Base-by-base conservation (phyloP, 2,888 invertebrate species). In the Blera fallax region DNA sequence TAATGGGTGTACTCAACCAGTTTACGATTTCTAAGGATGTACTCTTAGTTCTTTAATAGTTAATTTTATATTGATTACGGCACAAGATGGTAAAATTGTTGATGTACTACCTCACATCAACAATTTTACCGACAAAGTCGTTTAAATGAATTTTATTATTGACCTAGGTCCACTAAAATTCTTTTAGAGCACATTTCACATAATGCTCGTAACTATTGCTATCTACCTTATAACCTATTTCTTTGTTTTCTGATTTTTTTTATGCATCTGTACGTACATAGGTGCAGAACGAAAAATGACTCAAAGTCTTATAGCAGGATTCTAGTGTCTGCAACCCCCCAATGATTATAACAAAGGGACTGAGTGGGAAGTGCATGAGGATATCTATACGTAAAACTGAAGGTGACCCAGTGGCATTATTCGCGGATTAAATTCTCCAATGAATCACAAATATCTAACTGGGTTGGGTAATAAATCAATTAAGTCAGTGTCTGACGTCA, bases 401-500 rank as follows among this genome's bases (percentile, higher is more conserved):
- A 67, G 52, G 67, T 67, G 67, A 67, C 67, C 67, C n/a, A 65
- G 52, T 1, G 10, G 21, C 32, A 37, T 16, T 8, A 24, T 10
- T 64, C n/a, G 48, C 29, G 2, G 29, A 48, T 48, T 18, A 8
- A 14, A 24, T 14, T 45, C 10, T 7, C n/a, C 3, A 64, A 32
- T 54, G 45, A 48, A 64, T 74, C 65, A 74, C 43, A 50, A 6
- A 40, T 32, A 52, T 27, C 14, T 4, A 24, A 18, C 1, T 16
- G 29, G 21, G 40, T 40, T 62, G 40, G 52, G 50, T 14, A 52
- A 37, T 52, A 37, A 62, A 73, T 37, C 60, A 62, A 73, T 73
- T 50, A 16, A 27, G 3, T 52, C 32, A 37, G 16, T 37, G 40
- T 32, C 14, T 64, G 74, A 74, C 64, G 74, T 64, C 74, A 74